Conservation (phyloP, 2,113 vertebrate species). For the Leucoraja erinaceus region DNA sequence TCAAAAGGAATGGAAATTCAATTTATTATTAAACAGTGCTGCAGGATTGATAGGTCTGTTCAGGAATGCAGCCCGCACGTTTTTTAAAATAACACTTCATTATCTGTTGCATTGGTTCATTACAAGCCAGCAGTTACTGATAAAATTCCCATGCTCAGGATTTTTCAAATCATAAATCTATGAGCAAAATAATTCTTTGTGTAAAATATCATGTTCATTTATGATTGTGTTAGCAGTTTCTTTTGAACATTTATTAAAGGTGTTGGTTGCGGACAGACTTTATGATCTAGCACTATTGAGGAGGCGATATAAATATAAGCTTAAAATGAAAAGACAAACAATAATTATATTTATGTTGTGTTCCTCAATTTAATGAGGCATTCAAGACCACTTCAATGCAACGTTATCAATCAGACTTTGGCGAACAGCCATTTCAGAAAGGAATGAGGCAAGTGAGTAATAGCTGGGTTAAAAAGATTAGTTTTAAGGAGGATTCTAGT, state of each 20-base stretch:
- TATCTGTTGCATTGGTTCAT: background rate
- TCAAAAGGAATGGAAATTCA: constrained; percentile 35
- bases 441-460: no score
- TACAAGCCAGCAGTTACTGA: background rate
- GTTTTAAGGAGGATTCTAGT: background rate
- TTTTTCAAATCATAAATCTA: background rate
- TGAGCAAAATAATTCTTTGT: background rate
- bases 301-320: no score
- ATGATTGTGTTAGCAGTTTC: background rate
- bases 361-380: background rate
- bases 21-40: constrained; percentile 31
- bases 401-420: background rate
- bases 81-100: background rate
- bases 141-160: background rate
- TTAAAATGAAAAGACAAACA: background rate
- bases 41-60: background rate
- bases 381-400: background rate
- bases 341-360: background rate
- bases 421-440: background rate
- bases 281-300: no score
- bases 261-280: background rate
- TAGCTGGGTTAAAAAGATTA: background rate
- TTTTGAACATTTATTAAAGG: background rate
- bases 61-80: background rate
- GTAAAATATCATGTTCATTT: background rate